phyloP scores from a whole-genome alignment of 2,797 vertebrate species.

The Eupleurogrammus muticus region DNA sequence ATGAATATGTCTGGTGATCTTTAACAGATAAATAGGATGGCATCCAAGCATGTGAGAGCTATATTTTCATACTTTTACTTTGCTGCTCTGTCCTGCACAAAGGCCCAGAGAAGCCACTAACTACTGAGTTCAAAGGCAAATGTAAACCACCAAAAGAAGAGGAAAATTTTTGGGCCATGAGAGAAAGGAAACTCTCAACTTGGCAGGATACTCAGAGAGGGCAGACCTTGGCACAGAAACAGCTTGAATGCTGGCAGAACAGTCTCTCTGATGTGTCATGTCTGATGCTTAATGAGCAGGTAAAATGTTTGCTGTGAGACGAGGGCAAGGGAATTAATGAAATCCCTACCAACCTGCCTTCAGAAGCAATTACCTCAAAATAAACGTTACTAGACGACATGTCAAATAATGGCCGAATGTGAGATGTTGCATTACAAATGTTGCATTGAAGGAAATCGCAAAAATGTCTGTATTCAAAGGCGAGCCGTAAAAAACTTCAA shows the following conservation, averaged over 20 bases:
- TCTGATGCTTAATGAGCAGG: conserved; percentile 64
- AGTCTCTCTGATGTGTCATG: conserved; percentile 54
- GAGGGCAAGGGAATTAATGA: conserved; percentile 37
- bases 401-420: conserved; percentile 29
- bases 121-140: conserved; percentile 35
- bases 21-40: conserved; percentile 28
- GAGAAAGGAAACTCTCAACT: conserved; percentile 24
- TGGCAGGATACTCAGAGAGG: conserved; percentile 47
- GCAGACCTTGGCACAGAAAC: conserved; percentile 39
- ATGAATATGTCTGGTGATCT: not conserved
- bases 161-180: not conserved
- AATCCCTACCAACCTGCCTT: conserved; percentile 38
- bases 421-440: not conserved
- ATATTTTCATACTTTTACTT: conserved; percentile 16
- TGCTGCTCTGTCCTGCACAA: not conserved
- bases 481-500: conserved; percentile 43
- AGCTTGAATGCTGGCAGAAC: conserved; percentile 31
- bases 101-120: conserved; percentile 9
- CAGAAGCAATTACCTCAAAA: conserved; percentile 52
- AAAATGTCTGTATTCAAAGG: conserved; percentile 51
- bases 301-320: conserved; percentile 61
- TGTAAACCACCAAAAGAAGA: conserved; percentile 12
- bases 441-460: conserved; percentile 39
- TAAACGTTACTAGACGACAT: conserved; percentile 36
- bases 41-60: conserved; percentile 19